Evolutionary conservation across 2,797 vertebrate species (phyloP).

Genomic region (Dicrostonyx torquatus): DNA sequence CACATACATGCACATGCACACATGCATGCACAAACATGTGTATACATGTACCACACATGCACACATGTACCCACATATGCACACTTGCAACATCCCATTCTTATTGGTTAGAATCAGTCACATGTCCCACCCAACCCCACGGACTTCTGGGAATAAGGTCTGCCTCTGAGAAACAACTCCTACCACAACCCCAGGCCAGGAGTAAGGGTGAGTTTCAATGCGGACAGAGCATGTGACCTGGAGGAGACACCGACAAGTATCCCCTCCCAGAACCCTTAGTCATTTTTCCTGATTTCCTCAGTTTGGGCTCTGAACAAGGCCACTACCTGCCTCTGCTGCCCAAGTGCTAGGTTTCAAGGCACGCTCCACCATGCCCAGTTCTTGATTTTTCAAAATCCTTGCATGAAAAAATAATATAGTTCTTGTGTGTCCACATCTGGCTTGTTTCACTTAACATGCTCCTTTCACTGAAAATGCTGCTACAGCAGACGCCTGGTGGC

Average conservation of each 20-base stretch:
- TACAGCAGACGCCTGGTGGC: background rate
- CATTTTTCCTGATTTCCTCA: background rate
- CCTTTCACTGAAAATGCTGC: background rate
- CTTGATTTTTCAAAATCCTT: background rate
- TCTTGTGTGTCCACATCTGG: background rate
- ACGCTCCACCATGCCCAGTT: background rate
- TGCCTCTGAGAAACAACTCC: background rate
- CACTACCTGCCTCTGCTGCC: background rate
- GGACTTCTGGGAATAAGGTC: background rate
- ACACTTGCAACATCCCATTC: background rate
- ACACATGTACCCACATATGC: background rate
- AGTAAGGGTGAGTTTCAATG: too few species aligned
- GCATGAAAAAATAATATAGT: too few species aligned
- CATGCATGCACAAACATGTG: background rate
- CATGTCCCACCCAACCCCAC: too few species aligned
- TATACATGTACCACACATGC: background rate
- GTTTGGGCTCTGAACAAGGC: background rate
- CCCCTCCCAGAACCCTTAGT: background rate
- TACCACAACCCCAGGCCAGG: background rate
- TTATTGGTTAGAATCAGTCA: background rate
- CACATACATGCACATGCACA: background rate
- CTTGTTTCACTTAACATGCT: background rate
- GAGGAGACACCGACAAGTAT: background rate
- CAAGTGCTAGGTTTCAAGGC: background rate
- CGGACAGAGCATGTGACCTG: background rate